phyloP scores from a whole-genome alignment of 2,888 invertebrate species.

The Chymomyza caudatula region DNA sequence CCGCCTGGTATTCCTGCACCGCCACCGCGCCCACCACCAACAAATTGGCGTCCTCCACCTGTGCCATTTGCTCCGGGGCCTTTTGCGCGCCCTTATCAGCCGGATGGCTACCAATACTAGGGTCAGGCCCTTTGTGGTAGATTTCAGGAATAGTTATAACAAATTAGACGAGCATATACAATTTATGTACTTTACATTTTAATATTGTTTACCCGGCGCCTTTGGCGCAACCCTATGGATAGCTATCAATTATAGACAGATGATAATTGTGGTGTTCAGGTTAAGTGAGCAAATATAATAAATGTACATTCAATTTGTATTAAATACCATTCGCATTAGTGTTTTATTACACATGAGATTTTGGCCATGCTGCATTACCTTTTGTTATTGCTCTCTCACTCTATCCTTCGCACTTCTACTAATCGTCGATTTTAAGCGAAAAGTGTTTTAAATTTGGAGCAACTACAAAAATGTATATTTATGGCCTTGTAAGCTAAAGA shows the following conservation, averaged over 20 bases:
- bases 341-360: background rate
- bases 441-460: too few species aligned
- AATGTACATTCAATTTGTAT: background rate
- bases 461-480: too few species aligned
- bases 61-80: constrained; percentile 82
- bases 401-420: too few species aligned
- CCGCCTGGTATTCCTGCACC: constrained; percentile 90
- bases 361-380: too few species aligned
- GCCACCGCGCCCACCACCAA: constrained; percentile 81
- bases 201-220: background rate
- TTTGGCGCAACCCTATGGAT: too few species aligned
- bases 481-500: too few species aligned
- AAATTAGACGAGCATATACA: constrained; percentile 13
- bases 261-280: too few species aligned
- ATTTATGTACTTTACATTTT: background rate
- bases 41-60: constrained; percentile 84
- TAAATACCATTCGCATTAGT: background rate
- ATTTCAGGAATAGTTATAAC: constrained; percentile 13
- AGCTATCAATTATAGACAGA: too few species aligned
- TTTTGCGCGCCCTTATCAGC: constrained; percentile 81
- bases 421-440: too few species aligned
- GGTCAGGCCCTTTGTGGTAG: background rate
- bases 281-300: background rate
- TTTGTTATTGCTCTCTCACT: too few species aligned
- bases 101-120: constrained; percentile 74